Percentiles rank a stretch among this genome's conserved stretches.
Conservation (phyloP, 1,140 invertebrate species). For the Megalopta genalis region DNA sequence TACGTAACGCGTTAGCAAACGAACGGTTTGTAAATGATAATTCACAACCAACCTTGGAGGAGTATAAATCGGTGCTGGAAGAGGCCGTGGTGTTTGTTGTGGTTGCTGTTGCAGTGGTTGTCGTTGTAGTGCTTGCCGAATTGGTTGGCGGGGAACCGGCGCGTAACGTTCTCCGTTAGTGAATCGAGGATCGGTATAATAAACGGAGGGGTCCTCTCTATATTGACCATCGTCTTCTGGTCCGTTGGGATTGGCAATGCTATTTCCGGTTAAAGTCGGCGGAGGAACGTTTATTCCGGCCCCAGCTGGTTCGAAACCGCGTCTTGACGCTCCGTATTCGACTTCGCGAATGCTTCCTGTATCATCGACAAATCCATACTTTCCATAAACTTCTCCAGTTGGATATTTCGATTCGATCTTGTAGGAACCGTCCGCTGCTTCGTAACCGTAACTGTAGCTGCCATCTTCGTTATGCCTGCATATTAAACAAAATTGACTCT, state of each 20-base stretch:
- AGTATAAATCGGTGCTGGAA: slow-evolving; percentile 40
- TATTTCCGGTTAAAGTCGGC: slow-evolving; percentile 82
- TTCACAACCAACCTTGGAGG: slow-evolving; percentile 32
- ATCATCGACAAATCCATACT: slow-evolving; percentile 91
- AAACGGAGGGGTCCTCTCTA: slow-evolving; percentile 88
- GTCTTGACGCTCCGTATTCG: slow-evolving; percentile 88
- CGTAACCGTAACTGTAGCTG: slow-evolving; percentile 93
- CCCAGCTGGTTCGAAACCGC: slow-evolving; percentile 88
- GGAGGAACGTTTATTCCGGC: slow-evolving; percentile 90
- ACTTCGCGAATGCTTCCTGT: slow-evolving; percentile 85
- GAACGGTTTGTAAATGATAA: too few species aligned
- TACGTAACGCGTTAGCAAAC: too few species aligned
- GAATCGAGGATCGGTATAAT: slow-evolving; percentile 87
- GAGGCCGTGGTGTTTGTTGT: background rate
- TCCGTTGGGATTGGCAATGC: slow-evolving; percentile 77
- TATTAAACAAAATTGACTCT: background rate
- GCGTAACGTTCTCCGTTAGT: slow-evolving; percentile 80
- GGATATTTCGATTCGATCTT: slow-evolving; percentile 94
- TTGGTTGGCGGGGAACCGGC: slow-evolving; percentile 56
- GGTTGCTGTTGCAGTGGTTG: background rate
- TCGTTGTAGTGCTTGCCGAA: background rate
- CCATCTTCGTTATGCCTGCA: slow-evolving; percentile 90
- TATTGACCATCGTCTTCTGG: slow-evolving; percentile 91
- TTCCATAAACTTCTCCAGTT: slow-evolving; percentile 90
- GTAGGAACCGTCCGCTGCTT: slow-evolving; percentile 93